Conservation (phyloP, 1,140 invertebrate species). For the Drosophila funebris region DNA sequence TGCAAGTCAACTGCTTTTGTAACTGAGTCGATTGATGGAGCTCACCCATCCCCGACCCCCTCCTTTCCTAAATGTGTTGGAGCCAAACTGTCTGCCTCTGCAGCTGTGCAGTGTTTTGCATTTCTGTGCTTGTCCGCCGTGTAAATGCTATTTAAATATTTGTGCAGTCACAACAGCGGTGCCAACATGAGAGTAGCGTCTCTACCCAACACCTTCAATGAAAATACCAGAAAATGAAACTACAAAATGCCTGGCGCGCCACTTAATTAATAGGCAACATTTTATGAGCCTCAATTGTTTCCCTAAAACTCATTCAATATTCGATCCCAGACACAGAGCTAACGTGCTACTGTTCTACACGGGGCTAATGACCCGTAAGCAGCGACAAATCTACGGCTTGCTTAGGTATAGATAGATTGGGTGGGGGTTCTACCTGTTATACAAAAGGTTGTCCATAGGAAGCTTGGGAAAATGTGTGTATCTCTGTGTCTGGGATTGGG, state of each 20-base stretch:
- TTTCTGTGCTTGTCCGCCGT: constrained; percentile 47
- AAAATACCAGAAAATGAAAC: background rate
- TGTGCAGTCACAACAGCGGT: constrained; percentile 41
- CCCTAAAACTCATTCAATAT: constrained; percentile 1
- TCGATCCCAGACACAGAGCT: constrained; percentile 13
- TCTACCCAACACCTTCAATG: constrained; percentile 7
- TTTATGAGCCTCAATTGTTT: constrained; percentile 35
- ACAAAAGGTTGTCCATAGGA: constrained; percentile 10
- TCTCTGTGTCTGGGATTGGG: background rate
- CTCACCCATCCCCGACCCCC: background rate
- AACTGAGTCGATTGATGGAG: constrained; percentile 6
- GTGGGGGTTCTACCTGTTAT: constrained; percentile 48
- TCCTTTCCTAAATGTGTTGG: background rate
- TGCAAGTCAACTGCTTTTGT: constrained; percentile 44
- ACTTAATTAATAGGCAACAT: constrained; percentile 60
- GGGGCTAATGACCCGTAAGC: constrained; percentile 57
- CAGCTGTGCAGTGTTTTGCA: constrained; percentile 56
- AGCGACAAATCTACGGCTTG: constrained; percentile 40
- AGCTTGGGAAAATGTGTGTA: constrained; percentile 12
- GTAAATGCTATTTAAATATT: constrained; percentile 68
- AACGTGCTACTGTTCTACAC: constrained; percentile 46
- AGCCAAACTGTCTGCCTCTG: constrained; percentile 54
- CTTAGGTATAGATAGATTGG: constrained; percentile 16
- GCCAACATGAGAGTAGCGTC: constrained; percentile 14
- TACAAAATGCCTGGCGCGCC: background rate